Evolutionary conservation across 1,140 invertebrate species (phyloP).

Genomic region (Yoshiicerus persimilis): DNA sequence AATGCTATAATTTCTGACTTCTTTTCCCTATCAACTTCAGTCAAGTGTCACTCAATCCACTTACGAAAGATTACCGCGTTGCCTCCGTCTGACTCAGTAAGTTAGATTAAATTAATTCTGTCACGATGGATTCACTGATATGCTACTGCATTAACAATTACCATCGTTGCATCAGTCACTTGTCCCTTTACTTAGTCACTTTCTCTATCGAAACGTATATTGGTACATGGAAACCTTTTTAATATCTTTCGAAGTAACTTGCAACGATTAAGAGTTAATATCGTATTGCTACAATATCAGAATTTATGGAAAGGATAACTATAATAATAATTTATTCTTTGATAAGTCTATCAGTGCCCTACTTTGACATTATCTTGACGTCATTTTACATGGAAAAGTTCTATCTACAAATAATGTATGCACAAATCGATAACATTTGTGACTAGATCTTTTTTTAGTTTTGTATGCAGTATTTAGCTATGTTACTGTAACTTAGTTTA

Average conservation of each 20-base stretch:
- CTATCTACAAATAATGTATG: too few relatives aligned
- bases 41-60: not conserved
- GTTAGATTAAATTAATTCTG: not conserved
- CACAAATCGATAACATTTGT: too few relatives aligned
- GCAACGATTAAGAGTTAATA: too few relatives aligned
- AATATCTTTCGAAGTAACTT: not conserved
- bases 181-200: not conserved
- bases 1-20: not conserved
- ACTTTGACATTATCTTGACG: not conserved
- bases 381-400: not conserved
- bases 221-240: not conserved
- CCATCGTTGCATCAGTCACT: not conserved
- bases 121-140: not conserved
- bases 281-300: not conserved
- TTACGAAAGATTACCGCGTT: not conserved
- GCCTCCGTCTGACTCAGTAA: not conserved
- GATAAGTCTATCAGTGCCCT: not conserved
- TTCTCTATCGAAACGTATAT: not conserved
- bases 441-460: too few relatives aligned
- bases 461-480: too few relatives aligned
- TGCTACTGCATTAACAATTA: not conserved
- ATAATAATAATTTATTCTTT: not conserved
- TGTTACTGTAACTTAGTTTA: not conserved
- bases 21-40: not conserved
- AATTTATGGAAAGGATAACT: not conserved